Percentiles rank a stretch among this genome's conserved stretches.
These are phyloP conservation scores for Macropis europaea DNA, from an alignment of 2,888 invertebrate genomes.

Conservation along the genomic window DNA sequence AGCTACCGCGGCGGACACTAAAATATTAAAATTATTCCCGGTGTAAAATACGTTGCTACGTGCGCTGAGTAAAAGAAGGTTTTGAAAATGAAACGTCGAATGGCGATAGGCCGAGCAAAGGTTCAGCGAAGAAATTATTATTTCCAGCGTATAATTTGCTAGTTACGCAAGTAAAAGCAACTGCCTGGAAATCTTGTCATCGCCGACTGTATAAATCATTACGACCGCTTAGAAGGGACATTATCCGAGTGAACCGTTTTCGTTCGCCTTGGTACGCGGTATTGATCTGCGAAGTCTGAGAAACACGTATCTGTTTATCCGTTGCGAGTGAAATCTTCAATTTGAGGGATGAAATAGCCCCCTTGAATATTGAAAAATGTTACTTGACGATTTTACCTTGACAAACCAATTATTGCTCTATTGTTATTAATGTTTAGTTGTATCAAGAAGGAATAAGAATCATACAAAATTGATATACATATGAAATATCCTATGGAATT, in stretches of 20 bases:
- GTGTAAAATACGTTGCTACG: slow-evolving; percentile 14
- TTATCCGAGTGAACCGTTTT: slow-evolving; percentile 19
- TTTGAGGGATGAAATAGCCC: too few relatives aligned
- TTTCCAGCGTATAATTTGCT: slow-evolving; percentile 38
- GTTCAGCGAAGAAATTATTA: slow-evolving; percentile 45
- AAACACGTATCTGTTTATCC: too few relatives aligned
- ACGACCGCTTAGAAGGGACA: slow-evolving; percentile 23
- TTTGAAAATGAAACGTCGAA: slow-evolving; percentile 30
- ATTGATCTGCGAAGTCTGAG: too few relatives aligned
- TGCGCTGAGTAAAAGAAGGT: slow-evolving; percentile 6
- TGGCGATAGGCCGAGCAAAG: slow-evolving; percentile 26
- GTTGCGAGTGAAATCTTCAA: too few relatives aligned
- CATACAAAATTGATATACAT: too few relatives aligned
- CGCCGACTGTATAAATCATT: slow-evolving; percentile 35
- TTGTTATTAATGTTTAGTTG: too few relatives aligned
- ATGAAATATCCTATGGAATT: too few relatives aligned
- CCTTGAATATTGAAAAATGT: too few relatives aligned
- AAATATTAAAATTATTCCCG: slow-evolving; percentile 28
- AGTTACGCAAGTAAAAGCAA: slow-evolving; percentile 34
- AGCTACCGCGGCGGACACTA: neutral
- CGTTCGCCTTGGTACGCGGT: too few relatives aligned
- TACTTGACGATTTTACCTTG: too few relatives aligned
- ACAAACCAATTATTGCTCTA: too few relatives aligned
- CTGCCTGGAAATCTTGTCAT: slow-evolving; percentile 37
- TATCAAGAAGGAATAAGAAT: too few relatives aligned